Evolutionary conservation across 2,888 invertebrate species (phyloP).

Genomic region (Aspidiotus rigidus): DNA sequence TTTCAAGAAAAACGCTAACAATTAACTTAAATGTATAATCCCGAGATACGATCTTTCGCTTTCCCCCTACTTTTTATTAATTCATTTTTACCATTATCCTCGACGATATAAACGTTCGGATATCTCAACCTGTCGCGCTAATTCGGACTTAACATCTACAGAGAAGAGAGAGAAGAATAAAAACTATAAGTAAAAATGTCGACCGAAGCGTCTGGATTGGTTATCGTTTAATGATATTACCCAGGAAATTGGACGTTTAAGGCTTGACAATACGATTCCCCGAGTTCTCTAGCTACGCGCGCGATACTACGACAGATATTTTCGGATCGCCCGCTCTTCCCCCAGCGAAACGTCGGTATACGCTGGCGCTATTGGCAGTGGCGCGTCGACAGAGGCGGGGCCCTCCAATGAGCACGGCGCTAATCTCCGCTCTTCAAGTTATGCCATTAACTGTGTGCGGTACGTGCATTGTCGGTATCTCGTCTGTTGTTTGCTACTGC

Average conservation of each 20-base stretch:
- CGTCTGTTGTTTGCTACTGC: no score
- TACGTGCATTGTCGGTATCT: no score
- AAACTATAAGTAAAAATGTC: conserved; percentile 19
- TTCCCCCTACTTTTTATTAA: no score
- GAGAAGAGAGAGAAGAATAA: conserved; percentile 1
- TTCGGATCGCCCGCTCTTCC: conserved; percentile 18
- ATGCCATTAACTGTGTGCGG: conserved; percentile 20
- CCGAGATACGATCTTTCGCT: no score
- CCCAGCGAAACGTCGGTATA: not conserved
- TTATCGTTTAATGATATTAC: conserved; percentile 30
- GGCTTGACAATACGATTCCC: conserved; percentile 21
- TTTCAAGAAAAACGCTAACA: no score
- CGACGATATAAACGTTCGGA: no score
- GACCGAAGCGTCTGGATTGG: conserved; percentile 28
- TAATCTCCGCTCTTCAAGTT: conserved; percentile 28
- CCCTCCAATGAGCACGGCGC: conserved; percentile 21
- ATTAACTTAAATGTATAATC: no score
- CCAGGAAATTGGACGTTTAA: conserved; percentile 24
- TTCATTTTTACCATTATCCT: no score
- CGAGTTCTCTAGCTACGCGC: not conserved
- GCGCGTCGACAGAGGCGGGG: conserved; percentile 23
- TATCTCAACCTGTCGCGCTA: no score
- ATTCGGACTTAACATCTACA: no score
- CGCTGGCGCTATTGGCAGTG: conserved; percentile 24
- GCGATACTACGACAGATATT: conserved; percentile 10